These are phyloP conservation scores for Ecliptopera silaceata DNA, from an alignment of 2,888 invertebrate species.

Conservation along the genomic window DNA sequence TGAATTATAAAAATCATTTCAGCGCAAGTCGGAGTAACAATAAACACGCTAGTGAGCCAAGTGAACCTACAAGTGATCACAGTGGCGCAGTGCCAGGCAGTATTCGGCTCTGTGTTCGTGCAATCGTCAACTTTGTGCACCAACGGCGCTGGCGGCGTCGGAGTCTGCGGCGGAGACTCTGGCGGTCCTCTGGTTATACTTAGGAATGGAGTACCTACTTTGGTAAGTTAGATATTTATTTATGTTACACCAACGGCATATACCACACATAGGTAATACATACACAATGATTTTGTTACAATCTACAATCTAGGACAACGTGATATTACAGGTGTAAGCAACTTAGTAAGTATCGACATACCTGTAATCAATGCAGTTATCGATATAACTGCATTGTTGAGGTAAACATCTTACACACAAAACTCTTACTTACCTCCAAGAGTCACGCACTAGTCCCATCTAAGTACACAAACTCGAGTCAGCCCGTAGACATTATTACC, in stretches of 20 bases:
- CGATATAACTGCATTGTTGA: too few relatives aligned
- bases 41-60: conserved; percentile 44
- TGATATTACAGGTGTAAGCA: too few relatives aligned
- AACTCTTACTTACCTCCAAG: too few relatives aligned
- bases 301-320: too few relatives aligned
- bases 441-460: too few relatives aligned
- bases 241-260: too few relatives aligned
- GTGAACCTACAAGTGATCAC: conserved; percentile 53
- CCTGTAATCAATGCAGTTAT: too few relatives aligned
- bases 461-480: too few relatives aligned
- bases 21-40: conserved; percentile 46
- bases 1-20: conserved; percentile 6
- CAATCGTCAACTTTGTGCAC: conserved; percentile 53
- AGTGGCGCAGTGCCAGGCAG: conserved; percentile 42
- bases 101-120: conserved; percentile 42
- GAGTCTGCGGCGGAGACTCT: conserved; percentile 59
- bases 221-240: conserved; percentile 47
- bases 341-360: too few relatives aligned
- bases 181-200: conserved; percentile 53
- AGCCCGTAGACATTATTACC: too few relatives aligned
- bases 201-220: conserved; percentile 38
- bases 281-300: too few relatives aligned
- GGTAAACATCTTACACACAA: too few relatives aligned
- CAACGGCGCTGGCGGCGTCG: conserved; percentile 52
- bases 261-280: neutral